Evolutionary conservation across 2,888 invertebrate species (phyloP), one percentile per base, ranked within the genome.

Genomic region (Cantharis flavilabris): DNA sequence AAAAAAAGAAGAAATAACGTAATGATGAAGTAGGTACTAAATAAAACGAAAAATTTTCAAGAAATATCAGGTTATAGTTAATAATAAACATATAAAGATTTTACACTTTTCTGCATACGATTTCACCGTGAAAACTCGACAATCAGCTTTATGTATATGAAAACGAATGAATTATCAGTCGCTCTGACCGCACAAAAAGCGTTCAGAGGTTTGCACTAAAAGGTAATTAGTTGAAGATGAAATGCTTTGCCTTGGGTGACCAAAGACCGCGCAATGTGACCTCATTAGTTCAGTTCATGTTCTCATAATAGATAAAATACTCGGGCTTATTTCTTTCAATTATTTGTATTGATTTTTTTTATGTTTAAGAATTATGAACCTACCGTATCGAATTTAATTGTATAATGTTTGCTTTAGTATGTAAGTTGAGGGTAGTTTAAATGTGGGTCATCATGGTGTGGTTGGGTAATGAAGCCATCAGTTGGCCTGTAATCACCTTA

Each of bases 401-500:
- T 7, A 30, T 28, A 70, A 26, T 30, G 28, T 70, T 70, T 70
- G 14, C 49, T 71, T 71, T n/a, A 20, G 18, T 13, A 62, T 75
- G 75, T 33, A 72, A 72, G 62, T 75, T 70, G 69, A 63, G 77
- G 75, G 77, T 75, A 74, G 75, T 70, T 75, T 69, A 67, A 49
- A 72, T 75, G 75, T 72, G 71, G 70, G 72, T 70, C 75, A 75
- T 69, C 72, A 70, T 70, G 80, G 79, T 77, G 75, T 71, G 79
- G 77, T 76, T 75, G 76, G 49, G 81, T 86, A 86, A 86, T 86
- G 86, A 86, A 86, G 86, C 86, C 85, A 86, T 86, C 85, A 86
- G 83, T 79, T 79, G 84, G 85, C 83, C 86, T 86, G 83, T 86
- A 86, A 86, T 86, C 86, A 85, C 83, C 81, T 82, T 80, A 83